These are phyloP conservation scores for Pampusana beccarii DNA, from an alignment of 2,113 vertebrate species.

Conservation along the genomic window DNA sequence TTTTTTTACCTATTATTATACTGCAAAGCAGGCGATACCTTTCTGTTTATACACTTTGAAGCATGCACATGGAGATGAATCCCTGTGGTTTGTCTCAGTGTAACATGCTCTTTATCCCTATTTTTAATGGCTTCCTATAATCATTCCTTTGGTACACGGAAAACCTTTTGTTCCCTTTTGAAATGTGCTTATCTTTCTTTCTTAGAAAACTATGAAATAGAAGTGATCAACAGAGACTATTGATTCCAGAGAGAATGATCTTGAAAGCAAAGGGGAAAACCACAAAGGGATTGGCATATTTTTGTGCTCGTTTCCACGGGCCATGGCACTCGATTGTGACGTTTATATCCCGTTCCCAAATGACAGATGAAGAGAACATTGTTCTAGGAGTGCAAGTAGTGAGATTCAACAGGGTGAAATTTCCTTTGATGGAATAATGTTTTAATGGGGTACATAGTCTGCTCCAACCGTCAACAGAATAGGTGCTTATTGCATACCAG, in stretches of 20 bases:
- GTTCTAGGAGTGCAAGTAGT: not conserved
- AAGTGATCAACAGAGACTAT: conserved; percentile 11
- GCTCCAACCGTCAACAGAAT: not conserved
- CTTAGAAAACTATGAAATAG: not conserved
- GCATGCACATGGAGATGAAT: not conserved
- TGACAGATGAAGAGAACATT: not conserved
- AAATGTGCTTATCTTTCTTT: conserved; percentile 67
- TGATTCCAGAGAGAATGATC: conserved; percentile 18
- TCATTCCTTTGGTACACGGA: conserved; percentile 51
- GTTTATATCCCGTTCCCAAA: not conserved
- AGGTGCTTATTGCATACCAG: not conserved
- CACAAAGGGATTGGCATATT: not conserved
- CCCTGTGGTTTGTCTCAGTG: not conserved
- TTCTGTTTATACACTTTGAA: not conserved
- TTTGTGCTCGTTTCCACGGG: not conserved
- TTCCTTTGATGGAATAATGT: not conserved
- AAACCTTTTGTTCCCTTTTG: conserved; percentile 49
- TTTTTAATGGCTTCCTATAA: conserved; percentile 61
- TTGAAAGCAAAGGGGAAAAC: not conserved
- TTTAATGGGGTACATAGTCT: not conserved
- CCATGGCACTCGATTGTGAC: not conserved
- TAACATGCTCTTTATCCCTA: conserved; percentile 36
- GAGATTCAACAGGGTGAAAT: not conserved
- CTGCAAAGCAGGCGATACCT: not conserved
- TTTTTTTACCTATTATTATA: not conserved